Conservation (phyloP, 2,888 invertebrate species). For the Synergus umbraculus region DNA sequence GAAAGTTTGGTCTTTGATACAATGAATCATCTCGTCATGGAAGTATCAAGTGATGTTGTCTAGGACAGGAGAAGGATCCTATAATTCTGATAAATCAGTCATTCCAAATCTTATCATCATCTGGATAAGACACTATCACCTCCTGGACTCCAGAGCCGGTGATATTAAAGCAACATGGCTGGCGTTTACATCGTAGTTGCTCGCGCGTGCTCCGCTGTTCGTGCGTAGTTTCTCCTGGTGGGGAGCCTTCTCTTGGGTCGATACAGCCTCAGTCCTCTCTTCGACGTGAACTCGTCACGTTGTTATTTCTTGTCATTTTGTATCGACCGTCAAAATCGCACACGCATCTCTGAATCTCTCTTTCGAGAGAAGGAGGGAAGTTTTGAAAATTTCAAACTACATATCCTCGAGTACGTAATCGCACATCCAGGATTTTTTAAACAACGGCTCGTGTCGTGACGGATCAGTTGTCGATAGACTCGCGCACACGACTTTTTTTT, state of each 20-base stretch:
- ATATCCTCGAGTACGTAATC: not conserved
- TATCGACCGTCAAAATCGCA: slow-evolving; percentile 35
- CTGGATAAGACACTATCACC: not conserved
- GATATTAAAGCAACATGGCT: slow-evolving; percentile 20
- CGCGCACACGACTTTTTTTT: slow-evolving; percentile 29
- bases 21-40: not conserved
- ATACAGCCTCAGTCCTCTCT: slow-evolving; percentile 80
- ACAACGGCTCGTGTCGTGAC: not conserved
- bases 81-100: slow-evolving; percentile 2
- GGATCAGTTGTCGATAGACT: slow-evolving; percentile 17
- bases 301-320: slow-evolving; percentile 40
- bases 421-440: not conserved
- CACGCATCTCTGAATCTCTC: slow-evolving; percentile 42
- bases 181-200: not conserved
- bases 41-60: not conserved
- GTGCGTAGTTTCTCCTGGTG: slow-evolving; percentile 29
- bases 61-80: not conserved
- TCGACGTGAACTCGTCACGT: slow-evolving; percentile 78
- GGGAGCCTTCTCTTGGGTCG: slow-evolving; percentile 66
- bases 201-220: slow-evolving; percentile 25
- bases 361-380: slow-evolving; percentile 2
- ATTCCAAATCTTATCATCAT: not conserved
- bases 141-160: not conserved
- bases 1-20: not conserved
- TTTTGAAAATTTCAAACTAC: not conserved